Percentiles rank a stretch among this genome's conserved stretches.
These are phyloP conservation scores for Hedya salicella DNA, from an alignment of 2,888 invertebrate species.

Conservation along the genomic window DNA sequence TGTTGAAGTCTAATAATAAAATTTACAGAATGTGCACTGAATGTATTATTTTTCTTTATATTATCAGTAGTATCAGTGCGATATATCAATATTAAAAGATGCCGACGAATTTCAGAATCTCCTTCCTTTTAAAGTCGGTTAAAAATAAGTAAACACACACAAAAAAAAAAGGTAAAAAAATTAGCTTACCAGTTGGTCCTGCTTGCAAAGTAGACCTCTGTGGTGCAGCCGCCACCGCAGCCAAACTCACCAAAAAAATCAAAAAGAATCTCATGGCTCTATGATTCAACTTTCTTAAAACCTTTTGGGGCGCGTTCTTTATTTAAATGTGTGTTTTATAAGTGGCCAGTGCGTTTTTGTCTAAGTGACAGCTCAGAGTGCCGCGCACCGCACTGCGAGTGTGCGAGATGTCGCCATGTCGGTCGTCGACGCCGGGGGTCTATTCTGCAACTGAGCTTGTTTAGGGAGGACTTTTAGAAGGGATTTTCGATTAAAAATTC, in stretches of 20 bases:
- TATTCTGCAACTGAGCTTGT: conserved; percentile 20
- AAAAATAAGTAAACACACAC: neutral
- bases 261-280: conserved; percentile 29
- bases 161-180: neutral
- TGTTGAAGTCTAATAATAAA: too few relatives aligned
- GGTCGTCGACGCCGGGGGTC: conserved; percentile 38
- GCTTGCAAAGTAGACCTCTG: conserved; percentile 33
- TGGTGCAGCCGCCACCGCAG: conserved; percentile 36
- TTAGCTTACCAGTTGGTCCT: conserved; percentile 27
- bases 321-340: neutral
- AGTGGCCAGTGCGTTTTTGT: conserved; percentile 30
- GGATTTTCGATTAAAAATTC: too few relatives aligned
- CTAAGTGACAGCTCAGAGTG: conserved; percentile 31
- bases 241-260: conserved; percentile 34
- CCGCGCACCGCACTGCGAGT: conserved; percentile 27
- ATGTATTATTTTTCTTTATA: too few relatives aligned
- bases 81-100: too few relatives aligned
- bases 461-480: neutral
- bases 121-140: too few relatives aligned
- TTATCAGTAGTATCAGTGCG: too few relatives aligned
- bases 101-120: too few relatives aligned
- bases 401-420: conserved; percentile 37
- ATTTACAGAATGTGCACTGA: too few relatives aligned
- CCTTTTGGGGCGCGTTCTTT: neutral
- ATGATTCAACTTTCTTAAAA: conserved; percentile 7